Evolutionary conservation across 2,797 vertebrate genomes (phyloP).

Genomic region (Sciurus vulgaris): DNA sequence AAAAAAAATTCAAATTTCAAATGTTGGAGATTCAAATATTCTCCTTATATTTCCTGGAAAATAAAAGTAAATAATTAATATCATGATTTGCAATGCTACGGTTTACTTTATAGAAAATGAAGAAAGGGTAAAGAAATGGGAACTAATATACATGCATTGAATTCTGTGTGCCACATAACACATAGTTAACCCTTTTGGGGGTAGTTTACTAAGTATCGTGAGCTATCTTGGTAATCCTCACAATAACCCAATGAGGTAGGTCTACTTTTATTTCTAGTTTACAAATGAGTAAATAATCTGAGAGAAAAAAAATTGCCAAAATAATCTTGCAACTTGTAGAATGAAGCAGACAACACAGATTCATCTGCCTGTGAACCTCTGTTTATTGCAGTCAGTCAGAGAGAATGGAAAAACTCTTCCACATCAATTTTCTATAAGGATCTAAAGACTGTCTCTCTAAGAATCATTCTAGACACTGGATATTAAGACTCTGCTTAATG

Average conservation of each 20-base stretch:
- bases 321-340: not conserved
- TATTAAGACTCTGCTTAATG: not conserved
- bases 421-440: not conserved
- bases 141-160: not conserved
- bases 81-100: not conserved
- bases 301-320: slow-evolving; percentile 1
- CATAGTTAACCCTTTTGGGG: not conserved
- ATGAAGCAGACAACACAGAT: not conserved
- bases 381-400: not conserved
- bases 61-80: slow-evolving; percentile 30
- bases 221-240: slow-evolving; percentile 11
- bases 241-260: not conserved
- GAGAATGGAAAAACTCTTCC: not conserved
- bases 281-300: slow-evolving; percentile 1
- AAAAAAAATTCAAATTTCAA: not conserved
- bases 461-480: not conserved
- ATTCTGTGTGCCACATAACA: not conserved
- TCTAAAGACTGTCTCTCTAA: not conserved
- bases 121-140: not conserved
- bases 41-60: slow-evolving; percentile 29
- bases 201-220: slow-evolving; percentile 13
- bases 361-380: not conserved
- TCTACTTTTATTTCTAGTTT: not conserved
- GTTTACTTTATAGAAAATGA: not conserved
- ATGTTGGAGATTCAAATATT: not conserved